Evolutionary conservation across 1,140 invertebrate genomes (phyloP).

Genomic region (Aradophagus sp.): DNA sequence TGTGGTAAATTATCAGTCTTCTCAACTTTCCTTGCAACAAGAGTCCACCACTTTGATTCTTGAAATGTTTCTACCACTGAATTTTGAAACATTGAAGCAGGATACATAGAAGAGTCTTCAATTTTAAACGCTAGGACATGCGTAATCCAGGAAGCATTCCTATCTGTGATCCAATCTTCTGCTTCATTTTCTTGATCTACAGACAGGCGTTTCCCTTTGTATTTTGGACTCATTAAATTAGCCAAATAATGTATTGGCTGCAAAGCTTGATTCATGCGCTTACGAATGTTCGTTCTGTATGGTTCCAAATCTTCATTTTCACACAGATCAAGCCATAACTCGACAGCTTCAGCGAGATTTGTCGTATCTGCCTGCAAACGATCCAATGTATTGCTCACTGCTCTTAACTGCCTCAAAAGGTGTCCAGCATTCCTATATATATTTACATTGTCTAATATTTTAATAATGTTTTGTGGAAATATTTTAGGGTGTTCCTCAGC

Average conservation of each 20-base stretch:
- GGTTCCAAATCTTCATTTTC: conserved; percentile 3
- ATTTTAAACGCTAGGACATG: too few relatives aligned
- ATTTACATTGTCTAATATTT: conserved; percentile 9
- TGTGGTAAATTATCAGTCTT: background rate
- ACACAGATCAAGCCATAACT: conserved; percentile 4
- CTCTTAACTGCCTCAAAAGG: background rate
- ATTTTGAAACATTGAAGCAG: too few relatives aligned
- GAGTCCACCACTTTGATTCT: too few relatives aligned
- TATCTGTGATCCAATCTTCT: too few relatives aligned
- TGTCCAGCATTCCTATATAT: conserved; percentile 14
- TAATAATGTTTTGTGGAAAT: conserved; percentile 13
- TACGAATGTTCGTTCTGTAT: background rate
- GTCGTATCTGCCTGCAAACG: conserved; percentile 8
- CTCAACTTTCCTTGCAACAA: conserved; percentile 1
- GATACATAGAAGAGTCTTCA: too few relatives aligned
- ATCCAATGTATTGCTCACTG: conserved; percentile 2
- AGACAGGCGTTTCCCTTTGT: background rate
- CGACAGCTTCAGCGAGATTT: conserved; percentile 8
- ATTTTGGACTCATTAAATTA: conserved; percentile 8
- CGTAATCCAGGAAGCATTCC: too few relatives aligned
- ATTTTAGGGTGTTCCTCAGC: background rate
- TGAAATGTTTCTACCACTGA: too few relatives aligned
- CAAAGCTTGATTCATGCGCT: conserved; percentile 6
- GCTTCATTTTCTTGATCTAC: conserved; percentile 8
- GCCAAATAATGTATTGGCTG: conserved; percentile 11